Evolutionary conservation across 2,888 invertebrate species (phyloP).

Genomic region (Cecidostiba fungosa): DNA sequence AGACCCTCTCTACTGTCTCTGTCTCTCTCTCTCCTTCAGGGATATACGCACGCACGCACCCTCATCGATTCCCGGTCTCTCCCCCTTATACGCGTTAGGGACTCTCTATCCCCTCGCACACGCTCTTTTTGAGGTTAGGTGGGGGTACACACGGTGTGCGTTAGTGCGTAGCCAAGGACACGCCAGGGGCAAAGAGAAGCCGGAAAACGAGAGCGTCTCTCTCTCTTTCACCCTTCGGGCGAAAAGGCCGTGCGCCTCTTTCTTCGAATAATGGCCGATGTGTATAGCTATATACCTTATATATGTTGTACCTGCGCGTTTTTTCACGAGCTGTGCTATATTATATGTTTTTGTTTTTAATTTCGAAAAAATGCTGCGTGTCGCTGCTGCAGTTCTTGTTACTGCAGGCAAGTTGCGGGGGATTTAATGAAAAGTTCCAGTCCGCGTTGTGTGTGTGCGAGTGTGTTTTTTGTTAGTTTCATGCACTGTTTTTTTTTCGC

Average conservation of each 20-base stretch:
- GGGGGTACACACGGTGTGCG: neutral
- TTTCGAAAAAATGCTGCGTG: too few species aligned
- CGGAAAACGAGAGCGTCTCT: neutral
- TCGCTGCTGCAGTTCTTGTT: neutral
- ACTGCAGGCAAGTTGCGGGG: neutral
- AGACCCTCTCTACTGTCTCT: neutral
- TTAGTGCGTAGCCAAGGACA: slow-evolving; percentile 15
- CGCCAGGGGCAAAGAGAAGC: neutral
- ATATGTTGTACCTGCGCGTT: too few species aligned
- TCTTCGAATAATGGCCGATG: neutral
- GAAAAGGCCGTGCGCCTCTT: neutral
- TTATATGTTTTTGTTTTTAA: slow-evolving; percentile 33
- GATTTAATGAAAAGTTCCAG: slow-evolving; percentile 38
- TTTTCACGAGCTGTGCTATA: neutral
- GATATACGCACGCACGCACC: slow-evolving; percentile 44
- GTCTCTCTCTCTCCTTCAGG: neutral
- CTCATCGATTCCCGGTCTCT: slow-evolving; percentile 54
- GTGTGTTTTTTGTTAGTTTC: neutral
- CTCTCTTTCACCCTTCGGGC: neutral
- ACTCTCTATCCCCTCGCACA: slow-evolving; percentile 11
- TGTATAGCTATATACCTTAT: neutral
- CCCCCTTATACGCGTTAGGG: neutral
- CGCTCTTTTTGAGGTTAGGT: neutral
- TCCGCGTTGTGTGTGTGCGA: neutral
- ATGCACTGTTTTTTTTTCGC: neutral